A percentile compares a stretch with the other conserved stretches of the same genome.
phyloP scores from a whole-genome alignment of 2,797 vertebrate species.

The Alfaro cultratus region DNA sequence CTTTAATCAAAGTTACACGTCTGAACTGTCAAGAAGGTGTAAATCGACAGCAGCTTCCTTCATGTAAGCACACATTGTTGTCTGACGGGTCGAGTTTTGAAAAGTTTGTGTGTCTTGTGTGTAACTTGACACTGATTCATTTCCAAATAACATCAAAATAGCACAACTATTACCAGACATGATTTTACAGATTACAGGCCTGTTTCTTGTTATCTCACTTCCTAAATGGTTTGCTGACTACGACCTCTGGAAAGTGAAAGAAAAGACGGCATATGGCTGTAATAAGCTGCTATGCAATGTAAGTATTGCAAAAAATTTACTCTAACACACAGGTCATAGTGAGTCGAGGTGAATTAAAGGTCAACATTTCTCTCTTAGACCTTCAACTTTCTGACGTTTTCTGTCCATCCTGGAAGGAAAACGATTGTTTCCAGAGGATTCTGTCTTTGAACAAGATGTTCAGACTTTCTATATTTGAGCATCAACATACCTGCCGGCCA shows the following conservation, averaged over 20 bases:
- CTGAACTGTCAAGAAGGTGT: background rate
- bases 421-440: background rate
- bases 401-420: conserved; percentile 27
- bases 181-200: too few species aligned
- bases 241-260: background rate
- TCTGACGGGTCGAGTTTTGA: background rate
- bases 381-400: conserved; percentile 61
- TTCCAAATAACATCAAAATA: too few species aligned
- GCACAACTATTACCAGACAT: too few species aligned
- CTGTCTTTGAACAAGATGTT: background rate
- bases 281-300: background rate
- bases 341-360: conserved; percentile 53
- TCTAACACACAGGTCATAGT: background rate
- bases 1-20: too few species aligned
- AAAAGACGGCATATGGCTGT: background rate
- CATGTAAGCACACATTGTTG: background rate
- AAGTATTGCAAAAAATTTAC: background rate
- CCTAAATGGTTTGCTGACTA: too few species aligned
- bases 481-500: background rate
- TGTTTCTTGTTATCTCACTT: too few species aligned
- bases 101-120: too few species aligned
- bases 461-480: background rate
- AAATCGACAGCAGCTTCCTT: background rate
- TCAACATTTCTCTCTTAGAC: conserved; percentile 39
- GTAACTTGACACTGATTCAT: too few species aligned